Evolutionary conservation across 2,113 vertebrate genomes (phyloP).

Genomic region (Psilopogon haemacephalus): DNA sequence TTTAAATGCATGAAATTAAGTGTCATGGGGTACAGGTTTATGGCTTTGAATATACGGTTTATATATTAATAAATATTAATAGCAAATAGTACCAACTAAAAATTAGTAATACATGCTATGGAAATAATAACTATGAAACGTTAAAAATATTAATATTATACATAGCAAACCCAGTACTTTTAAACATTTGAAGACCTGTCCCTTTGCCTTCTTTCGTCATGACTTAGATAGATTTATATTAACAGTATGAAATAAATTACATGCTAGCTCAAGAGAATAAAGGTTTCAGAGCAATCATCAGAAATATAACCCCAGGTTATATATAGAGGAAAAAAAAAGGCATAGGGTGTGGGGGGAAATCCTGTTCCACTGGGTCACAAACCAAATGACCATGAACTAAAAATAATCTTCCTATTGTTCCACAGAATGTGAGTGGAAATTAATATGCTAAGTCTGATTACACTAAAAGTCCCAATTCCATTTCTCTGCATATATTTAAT

Average conservation of each 20-base stretch:
- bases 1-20: neutral
- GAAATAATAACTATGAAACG: neutral
- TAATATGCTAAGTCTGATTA: constrained; percentile 47
- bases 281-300: neutral
- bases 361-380: constrained; percentile 23
- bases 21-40: neutral
- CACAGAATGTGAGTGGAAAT: constrained; percentile 27
- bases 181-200: neutral
- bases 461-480: neutral
- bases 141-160: neutral
- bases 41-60: neutral
- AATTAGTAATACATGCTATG: neutral
- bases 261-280: neutral
- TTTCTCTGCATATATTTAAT: constrained; percentile 11
- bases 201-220: neutral
- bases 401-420: constrained; percentile 63
- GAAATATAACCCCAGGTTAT: constrained; percentile 6
- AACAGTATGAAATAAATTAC: neutral
- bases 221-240: neutral
- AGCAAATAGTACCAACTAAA: neutral
- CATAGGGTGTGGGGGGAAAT: constrained; percentile 22
- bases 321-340: neutral
- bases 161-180: neutral
- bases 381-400: constrained; percentile 55
- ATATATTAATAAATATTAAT: neutral